A percentile compares a stretch with the other conserved stretches of the same genome.
phyloP scores from a whole-genome alignment of 2,797 vertebrate species.

The Acipenser oxyrinchus region DNA sequence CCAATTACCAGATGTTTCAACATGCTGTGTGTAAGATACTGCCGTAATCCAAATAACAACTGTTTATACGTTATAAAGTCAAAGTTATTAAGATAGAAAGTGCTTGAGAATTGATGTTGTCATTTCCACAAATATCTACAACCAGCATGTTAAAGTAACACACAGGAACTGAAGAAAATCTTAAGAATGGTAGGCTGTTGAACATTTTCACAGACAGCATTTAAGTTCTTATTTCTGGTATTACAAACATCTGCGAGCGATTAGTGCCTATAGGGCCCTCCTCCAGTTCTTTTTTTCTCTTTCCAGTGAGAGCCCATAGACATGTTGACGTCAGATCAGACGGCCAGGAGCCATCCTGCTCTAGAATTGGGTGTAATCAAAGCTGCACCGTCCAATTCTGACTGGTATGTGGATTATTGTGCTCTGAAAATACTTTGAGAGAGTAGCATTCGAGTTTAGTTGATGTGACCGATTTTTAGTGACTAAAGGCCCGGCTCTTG shows the following conservation, averaged over 20 bases:
- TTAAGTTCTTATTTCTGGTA: conserved; percentile 59
- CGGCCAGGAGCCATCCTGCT: conserved; percentile 67
- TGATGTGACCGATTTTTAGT: background rate
- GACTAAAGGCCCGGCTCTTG: background rate
- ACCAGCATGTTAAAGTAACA: background rate
- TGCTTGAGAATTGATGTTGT: background rate
- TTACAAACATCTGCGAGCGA: conserved; percentile 78
- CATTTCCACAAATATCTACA: background rate
- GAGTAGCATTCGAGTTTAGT: background rate
- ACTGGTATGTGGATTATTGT: conserved; percentile 37
- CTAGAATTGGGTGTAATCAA: conserved; percentile 60
- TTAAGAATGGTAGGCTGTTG: conserved; percentile 26
- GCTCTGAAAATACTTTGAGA: background rate
- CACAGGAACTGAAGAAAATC: background rate
- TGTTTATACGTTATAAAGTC: no score
- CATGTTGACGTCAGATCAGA: conserved; percentile 77
- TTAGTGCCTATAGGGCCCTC: conserved; percentile 63
- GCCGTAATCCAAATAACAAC: no score
- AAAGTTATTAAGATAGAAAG: no score
- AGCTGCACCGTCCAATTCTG: conserved; percentile 44
- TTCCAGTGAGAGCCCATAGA: conserved; percentile 51
- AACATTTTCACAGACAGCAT: conserved; percentile 32
- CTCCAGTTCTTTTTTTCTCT: conserved; percentile 47
- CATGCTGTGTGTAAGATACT: no score
- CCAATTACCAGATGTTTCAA: no score